Conservation (phyloP, 2,797 vertebrate species). For the Ciconia nigra region DNA sequence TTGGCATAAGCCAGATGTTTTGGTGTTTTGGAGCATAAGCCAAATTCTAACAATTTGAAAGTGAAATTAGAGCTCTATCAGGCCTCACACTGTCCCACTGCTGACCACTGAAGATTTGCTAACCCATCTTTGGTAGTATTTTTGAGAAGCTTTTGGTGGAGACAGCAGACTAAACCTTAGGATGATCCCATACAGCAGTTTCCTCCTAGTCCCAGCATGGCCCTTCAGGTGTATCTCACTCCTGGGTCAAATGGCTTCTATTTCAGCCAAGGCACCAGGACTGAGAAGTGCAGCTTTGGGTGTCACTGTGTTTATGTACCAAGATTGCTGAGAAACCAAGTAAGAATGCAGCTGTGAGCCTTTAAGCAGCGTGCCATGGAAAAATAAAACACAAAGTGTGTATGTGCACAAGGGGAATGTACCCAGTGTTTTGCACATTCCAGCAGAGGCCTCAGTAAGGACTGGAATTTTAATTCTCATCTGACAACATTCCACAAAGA, state of each 20-base stretch:
- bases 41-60: neutral
- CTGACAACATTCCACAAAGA: constrained; percentile 29
- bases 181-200: neutral
- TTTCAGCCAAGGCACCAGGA: neutral
- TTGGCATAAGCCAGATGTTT: neutral
- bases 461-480: constrained; percentile 31
- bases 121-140: neutral
- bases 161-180: neutral
- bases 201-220: neutral
- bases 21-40: neutral
- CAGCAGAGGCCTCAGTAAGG: constrained; percentile 15
- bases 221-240: neutral
- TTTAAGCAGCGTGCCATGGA: neutral
- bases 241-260: neutral
- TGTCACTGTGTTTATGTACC: neutral
- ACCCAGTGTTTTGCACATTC: constrained; percentile 2
- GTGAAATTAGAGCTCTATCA: neutral
- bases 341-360: neutral
- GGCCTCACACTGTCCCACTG: neutral
- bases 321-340: neutral
- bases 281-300: neutral
- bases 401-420: neutral
- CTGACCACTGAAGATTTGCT: neutral
- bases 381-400: neutral
- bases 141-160: neutral